Base-by-base conservation (phyloP, 2,113 vertebrate genomes). In the Tychaedon coryphoeus region DNA sequence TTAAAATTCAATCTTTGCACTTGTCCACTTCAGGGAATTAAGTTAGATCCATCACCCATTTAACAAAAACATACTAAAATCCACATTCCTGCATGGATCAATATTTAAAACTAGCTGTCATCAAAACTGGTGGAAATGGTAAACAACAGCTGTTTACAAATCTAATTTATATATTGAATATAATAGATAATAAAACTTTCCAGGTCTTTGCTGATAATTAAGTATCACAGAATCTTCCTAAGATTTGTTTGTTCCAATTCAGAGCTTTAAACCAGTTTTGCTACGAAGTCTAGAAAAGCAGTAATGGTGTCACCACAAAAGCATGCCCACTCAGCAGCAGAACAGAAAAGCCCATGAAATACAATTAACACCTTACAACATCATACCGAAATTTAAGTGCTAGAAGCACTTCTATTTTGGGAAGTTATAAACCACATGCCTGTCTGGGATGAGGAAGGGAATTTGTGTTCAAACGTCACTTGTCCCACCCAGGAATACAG, bases 401-500 rank as follows among this genome's bases (percentile, higher is more conserved):
- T 47, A 66, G 58, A 76, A 94, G 25, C n/a, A 38, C 18, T n/a
- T 40, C 38, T 56, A 19, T 73, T 90, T 80, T 50, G 29, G 31
- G 34, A 54, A 74, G 33, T 47, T 91, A 38, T 19, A 60, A 43
- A 45, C 66, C 40, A 88, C 60, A 17, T 36, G 70, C 58, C 40
- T 45, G 36, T 23, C 61, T 88, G 56, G 51, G 43, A 61, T 12
- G 31, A 77, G 36, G 43, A 71, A 58, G 85, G 82, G 28, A 54
- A 36, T 42, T 11, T 53, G 25, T 25, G 53, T 80, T 77, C 71
- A 60, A 62, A 74, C 0, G 0, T 42, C 29, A 47, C 17, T 48
- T 19, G 2, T 36, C 56, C 70, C 1, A 0, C 60, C 43, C 1
- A 0, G 12, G 42, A 51, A n/a, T 14, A 36, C 0, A 0, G 42